Evolutionary conservation across 2,888 invertebrate genomes (phyloP).

Genomic region (Cacoxenus indagator): DNA sequence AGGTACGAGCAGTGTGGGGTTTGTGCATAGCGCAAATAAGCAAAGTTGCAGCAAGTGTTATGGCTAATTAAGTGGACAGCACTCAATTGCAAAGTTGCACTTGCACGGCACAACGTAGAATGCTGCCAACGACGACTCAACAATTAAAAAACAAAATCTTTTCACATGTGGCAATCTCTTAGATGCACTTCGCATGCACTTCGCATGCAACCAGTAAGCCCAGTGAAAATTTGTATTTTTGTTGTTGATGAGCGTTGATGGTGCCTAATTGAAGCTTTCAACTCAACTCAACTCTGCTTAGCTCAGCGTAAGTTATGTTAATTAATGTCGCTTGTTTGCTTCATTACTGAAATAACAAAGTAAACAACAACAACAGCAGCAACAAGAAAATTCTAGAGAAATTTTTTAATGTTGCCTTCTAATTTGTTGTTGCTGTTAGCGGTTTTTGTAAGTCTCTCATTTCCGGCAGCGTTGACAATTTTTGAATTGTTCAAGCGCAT

Average conservation of each 20-base stretch:
- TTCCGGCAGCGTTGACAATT: constrained; percentile 9
- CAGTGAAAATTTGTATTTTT: constrained; percentile 1
- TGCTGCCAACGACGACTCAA: neutral
- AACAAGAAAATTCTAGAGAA: neutral
- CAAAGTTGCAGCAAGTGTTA: neutral
- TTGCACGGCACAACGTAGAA: neutral
- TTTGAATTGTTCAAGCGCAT: neutral
- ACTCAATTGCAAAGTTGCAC: neutral
- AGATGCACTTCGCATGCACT: too few relatives aligned
- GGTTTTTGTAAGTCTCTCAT: neutral
- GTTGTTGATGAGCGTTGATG: neutral
- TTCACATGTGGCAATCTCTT: constrained; percentile 13
- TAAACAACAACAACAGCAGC: neutral
- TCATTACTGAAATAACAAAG: neutral
- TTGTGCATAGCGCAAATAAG: constrained; percentile 5
- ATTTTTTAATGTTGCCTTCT: neutral
- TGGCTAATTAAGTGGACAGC: constrained; percentile 9
- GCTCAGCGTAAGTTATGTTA: neutral
- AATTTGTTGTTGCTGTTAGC: neutral
- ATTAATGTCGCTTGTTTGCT: constrained; percentile 6
- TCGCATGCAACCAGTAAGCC: too few relatives aligned
- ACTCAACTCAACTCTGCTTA: neutral
- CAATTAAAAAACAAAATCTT: constrained; percentile 1
- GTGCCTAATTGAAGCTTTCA: neutral
- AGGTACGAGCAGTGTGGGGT: neutral